Percentiles rank a stretch among this genome's conserved stretches.
These are phyloP conservation scores for Megalops cyprinoides DNA, from an alignment of 2,797 vertebrate species.

Conservation along the genomic window DNA sequence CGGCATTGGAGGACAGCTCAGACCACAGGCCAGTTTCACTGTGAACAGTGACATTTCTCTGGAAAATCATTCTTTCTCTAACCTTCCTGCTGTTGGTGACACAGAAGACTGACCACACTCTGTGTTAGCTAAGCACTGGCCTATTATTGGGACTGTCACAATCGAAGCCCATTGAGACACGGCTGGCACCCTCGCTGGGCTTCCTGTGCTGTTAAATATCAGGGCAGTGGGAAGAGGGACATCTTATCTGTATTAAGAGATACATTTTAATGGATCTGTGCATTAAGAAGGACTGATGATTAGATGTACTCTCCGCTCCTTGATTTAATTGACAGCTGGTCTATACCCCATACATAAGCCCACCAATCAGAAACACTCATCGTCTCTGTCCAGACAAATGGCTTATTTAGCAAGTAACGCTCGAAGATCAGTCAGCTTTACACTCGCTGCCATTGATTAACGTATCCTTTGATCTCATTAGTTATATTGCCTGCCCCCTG, in stretches of 20 bases:
- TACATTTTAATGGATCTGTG: neutral
- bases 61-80: neutral
- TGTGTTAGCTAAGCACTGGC: neutral
- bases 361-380: conserved; percentile 40
- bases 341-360: conserved; percentile 40
- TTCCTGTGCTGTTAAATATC: neutral
- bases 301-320: neutral
- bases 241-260: neutral
- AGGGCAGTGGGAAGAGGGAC: neutral
- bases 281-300: neutral
- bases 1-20: neutral
- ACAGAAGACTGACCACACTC: neutral
- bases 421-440: conserved; percentile 44
- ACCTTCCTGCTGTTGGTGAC: too few species aligned
- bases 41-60: neutral
- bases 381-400: conserved; percentile 32
- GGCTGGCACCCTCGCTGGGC: too few species aligned
- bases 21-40: neutral
- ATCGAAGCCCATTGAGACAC: neutral
- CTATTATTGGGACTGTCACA: too few species aligned
- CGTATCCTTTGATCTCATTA: conserved; percentile 57
- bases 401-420: conserved; percentile 47
- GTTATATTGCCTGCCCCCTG: neutral
- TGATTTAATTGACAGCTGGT: conserved; percentile 12
- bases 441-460: conserved; percentile 54